Evolutionary conservation across 2,113 vertebrate species (phyloP), one percentile per base, ranked within the genome.

Genomic region (Chaenocephalus aceratus): DNA sequence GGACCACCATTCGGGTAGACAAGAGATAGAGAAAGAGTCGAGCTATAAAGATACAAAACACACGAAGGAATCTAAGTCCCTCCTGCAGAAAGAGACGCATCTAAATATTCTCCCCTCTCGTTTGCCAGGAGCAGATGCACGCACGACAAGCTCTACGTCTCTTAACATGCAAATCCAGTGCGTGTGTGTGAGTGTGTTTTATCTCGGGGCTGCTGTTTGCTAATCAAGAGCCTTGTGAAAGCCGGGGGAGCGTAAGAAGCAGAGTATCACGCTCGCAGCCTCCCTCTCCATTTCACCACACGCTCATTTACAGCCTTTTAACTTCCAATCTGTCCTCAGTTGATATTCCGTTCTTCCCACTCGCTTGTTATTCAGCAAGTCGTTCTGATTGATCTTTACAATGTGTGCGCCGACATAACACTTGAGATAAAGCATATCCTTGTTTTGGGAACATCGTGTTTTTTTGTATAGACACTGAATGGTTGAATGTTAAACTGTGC

Each of bases 201-300:
- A 93, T 93, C 90, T 93, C 52, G n/a, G 75, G 84, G 85, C 75
- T 88, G 74, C 89, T 92, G 75, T 93, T 93, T 91, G 90, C 88
- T 93, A 90, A 95, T 93, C 91, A 92, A 92, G 87, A 84, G 91
- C 81, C 90, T 93, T 84, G 84, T 89, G 87, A 92, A 93, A 91
- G 88, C 88, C 87, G 92, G 76, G 79, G 88, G 87, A 90, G 83
- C 78, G 59, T 77, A 89, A 91, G 88, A 85, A 82, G 72, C 60
- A 0, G 65, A 80, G 76, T 76, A 89, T 88, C 88, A 92, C 75
- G 75, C 71, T 49, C 70, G 57, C 2, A 79, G 74, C 60, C 62
- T 56, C 64, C 74, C 82, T 63, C 75, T 89, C 74, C 70, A 66
- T 94, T 86, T 90, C 77, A 93, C 90, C 83, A 91, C 80, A 79